These are phyloP conservation scores for Zaprionus ghesquierei DNA, from an alignment of 1,140 invertebrate genomes.

Conservation along the genomic window DNA sequence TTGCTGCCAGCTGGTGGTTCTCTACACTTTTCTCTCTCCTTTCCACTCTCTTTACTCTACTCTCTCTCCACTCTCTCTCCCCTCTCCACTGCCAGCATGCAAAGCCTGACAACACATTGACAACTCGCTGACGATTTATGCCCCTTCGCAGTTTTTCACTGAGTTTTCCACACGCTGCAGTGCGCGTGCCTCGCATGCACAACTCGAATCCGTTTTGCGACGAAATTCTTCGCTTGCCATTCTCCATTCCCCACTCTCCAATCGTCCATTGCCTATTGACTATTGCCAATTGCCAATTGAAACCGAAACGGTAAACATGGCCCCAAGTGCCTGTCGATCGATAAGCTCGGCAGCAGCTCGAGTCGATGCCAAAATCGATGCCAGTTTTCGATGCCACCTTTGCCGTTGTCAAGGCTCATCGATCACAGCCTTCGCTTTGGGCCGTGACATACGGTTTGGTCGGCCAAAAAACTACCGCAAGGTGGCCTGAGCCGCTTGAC, in stretches of 20 bases:
- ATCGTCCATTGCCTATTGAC: not conserved
- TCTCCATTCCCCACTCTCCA: slow-evolving; percentile 3
- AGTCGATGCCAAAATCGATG: slow-evolving; percentile 37
- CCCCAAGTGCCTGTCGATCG: slow-evolving; percentile 5
- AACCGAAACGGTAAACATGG: slow-evolving; percentile 55
- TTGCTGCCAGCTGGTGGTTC: not conserved
- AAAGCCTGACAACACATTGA: not conserved
- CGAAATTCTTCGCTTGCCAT: slow-evolving; percentile 1
- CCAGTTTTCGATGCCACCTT: slow-evolving; percentile 7
- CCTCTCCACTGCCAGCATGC: not conserved
- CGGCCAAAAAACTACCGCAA: not conserved
- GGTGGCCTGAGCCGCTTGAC: not conserved
- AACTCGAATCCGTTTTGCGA: not conserved
- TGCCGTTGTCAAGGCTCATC: not conserved
- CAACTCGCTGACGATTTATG: not conserved
- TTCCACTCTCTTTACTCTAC: not conserved
- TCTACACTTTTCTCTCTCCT: not conserved
- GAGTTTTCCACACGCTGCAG: not conserved
- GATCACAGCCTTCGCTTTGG: not conserved
- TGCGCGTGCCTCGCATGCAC: not conserved
- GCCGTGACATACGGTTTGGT: not conserved
- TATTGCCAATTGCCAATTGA: slow-evolving; percentile 14
- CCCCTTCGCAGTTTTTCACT: not conserved
- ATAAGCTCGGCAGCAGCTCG: not conserved
- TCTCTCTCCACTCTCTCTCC: not conserved